Conservation (phyloP, 2,888 invertebrate species). For the Onchidella celtica region DNA sequence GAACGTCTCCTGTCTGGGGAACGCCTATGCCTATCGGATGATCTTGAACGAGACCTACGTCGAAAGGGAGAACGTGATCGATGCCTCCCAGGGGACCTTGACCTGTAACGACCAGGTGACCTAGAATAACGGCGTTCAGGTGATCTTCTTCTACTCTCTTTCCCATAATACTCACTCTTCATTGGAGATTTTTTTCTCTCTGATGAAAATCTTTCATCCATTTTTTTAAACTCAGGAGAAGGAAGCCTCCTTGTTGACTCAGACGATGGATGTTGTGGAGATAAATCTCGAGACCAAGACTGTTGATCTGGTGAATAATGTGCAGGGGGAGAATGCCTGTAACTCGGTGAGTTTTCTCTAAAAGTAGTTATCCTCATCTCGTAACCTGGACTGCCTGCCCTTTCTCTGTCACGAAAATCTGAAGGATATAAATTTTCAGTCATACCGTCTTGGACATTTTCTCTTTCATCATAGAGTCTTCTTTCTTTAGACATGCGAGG, state of each 20-base stretch:
- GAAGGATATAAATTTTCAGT: too few relatives aligned
- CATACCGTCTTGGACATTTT: too few relatives aligned
- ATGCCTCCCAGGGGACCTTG: neutral
- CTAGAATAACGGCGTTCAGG: neutral
- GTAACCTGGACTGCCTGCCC: too few relatives aligned
- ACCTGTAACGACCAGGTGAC: neutral
- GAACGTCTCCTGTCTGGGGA: neutral
- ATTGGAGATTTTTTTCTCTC: conserved; percentile 10
- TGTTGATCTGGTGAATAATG: neutral
- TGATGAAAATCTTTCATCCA: neutral
- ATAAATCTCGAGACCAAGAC: neutral
- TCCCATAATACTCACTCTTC: neutral
- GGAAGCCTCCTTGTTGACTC: too few relatives aligned
- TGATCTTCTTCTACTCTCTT: neutral
- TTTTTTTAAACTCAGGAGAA: neutral
- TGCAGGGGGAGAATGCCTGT: neutral
- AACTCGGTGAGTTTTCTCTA: neutral
- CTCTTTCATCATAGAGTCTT: neutral
- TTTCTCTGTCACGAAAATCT: neutral
- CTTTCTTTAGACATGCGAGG: conserved; percentile 20
- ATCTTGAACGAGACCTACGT: neutral
- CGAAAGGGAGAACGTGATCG: neutral
- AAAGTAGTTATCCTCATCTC: neutral
- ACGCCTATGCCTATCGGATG: neutral
- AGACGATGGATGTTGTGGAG: too few relatives aligned